A percentile compares a stretch with the other conserved stretches of the same genome.
Conservation (phyloP, 2,888 invertebrate genomes). For the Andrena minutula region DNA sequence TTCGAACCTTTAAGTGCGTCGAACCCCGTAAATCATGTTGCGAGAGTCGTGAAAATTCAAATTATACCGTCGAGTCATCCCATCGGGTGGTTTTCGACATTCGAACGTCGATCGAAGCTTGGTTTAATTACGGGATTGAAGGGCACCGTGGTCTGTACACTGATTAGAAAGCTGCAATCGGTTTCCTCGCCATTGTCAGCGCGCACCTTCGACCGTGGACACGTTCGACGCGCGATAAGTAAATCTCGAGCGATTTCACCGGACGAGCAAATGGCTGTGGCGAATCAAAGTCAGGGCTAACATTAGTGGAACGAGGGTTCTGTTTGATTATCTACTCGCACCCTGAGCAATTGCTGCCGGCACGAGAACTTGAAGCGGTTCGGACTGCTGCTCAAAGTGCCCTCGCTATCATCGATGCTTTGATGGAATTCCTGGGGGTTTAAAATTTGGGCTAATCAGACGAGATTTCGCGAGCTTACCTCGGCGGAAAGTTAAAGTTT, state of each 20-base stretch:
- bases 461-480: not conserved
- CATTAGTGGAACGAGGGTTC: slow-evolving; percentile 19
- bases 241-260: slow-evolving; percentile 21
- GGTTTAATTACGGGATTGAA: slow-evolving; percentile 7
- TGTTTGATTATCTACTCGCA: slow-evolving; percentile 42
- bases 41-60: slow-evolving; percentile 8
- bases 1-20: slow-evolving; percentile 14
- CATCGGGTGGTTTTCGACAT: not conserved
- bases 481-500: not conserved
- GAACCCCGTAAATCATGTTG: not conserved
- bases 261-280: slow-evolving; percentile 21
- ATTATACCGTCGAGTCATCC: not conserved
- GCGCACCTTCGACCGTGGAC: not conserved
- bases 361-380: slow-evolving; percentile 32
- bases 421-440: not conserved
- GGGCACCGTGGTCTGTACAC: not conserved
- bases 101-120: not conserved
- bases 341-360: slow-evolving; percentile 13
- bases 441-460: not conserved
- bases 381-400: slow-evolving; percentile 15
- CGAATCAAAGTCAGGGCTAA: slow-evolving; percentile 24
- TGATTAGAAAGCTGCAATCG: slow-evolving; percentile 11
- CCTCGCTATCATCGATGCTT: slow-evolving; percentile 31
- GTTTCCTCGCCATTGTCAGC: not conserved
- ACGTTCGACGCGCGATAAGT: not conserved